These are phyloP conservation scores for Xylocopa sonorina DNA, from an alignment of 1,140 invertebrate genomes.

Conservation along the genomic window DNA sequence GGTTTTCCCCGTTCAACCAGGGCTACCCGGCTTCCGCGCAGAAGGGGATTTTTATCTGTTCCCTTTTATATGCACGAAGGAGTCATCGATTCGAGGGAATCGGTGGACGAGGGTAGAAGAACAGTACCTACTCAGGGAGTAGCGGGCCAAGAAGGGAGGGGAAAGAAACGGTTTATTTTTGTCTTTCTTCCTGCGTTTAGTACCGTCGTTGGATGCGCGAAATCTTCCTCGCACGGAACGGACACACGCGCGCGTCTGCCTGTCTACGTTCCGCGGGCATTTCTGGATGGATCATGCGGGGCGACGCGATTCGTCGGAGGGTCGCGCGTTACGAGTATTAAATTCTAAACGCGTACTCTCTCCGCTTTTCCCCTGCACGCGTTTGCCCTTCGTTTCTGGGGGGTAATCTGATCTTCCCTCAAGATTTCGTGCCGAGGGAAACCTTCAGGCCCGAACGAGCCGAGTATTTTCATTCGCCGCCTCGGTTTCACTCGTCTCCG, in stretches of 20 bases:
- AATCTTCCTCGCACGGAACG: constrained; percentile 13
- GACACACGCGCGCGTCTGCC: neutral
- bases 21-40: constrained; percentile 51
- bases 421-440: no score
- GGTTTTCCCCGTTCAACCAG: constrained; percentile 52
- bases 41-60: constrained; percentile 54
- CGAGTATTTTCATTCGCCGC: no score
- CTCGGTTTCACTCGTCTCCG: no score
- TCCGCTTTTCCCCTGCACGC: neutral
- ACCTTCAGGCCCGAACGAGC: no score
- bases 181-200: constrained; percentile 16
- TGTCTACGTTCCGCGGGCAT: neutral
- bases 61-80: constrained; percentile 26
- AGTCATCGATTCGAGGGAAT: constrained; percentile 49
- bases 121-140: neutral
- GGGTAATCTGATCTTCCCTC: neutral
- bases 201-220: neutral
- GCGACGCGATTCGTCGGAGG: constrained; percentile 17
- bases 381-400: neutral
- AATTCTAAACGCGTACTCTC: neutral
- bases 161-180: constrained; percentile 47
- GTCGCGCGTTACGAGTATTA: neutral
- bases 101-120: constrained; percentile 17
- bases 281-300: constrained; percentile 21
- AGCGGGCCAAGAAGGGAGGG: constrained; percentile 9